Evolutionary conservation across 2,797 vertebrate species (phyloP).

Genomic region (Dendrocincla tyrannina): DNA sequence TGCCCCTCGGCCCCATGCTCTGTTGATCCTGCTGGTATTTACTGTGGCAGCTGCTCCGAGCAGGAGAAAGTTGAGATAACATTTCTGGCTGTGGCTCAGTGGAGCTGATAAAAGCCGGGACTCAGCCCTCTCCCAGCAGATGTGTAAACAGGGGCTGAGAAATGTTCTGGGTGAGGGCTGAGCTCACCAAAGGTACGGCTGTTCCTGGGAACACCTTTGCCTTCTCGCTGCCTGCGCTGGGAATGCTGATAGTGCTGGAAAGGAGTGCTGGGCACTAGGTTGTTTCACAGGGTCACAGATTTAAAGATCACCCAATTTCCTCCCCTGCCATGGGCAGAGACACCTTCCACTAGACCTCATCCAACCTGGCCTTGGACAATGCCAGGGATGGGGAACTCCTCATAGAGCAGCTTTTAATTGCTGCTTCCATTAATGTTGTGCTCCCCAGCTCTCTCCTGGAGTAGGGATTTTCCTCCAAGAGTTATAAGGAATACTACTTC

Average conservation of each 20-base stretch:
- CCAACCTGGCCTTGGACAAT: background rate
- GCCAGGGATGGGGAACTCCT: background rate
- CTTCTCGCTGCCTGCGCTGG: background rate
- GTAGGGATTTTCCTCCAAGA: background rate
- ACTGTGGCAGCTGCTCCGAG: background rate
- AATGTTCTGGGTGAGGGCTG: background rate
- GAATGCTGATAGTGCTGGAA: background rate
- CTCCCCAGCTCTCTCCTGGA: background rate
- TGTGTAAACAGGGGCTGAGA: background rate
- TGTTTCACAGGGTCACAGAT: background rate
- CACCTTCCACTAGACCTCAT: accelerated
- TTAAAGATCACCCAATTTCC: background rate
- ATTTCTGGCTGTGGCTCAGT: background rate
- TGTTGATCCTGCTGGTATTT: conserved; percentile 23
- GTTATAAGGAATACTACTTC: background rate
- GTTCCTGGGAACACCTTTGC: conserved; percentile 29
- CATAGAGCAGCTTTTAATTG: accelerated
- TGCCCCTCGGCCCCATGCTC: background rate
- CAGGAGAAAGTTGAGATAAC: conserved; percentile 29
- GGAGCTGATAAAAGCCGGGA: background rate
- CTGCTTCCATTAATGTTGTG: accelerated
- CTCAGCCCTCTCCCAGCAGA: background rate
- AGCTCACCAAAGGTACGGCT: background rate
- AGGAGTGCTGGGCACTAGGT: background rate
- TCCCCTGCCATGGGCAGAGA: background rate